These are phyloP conservation scores for Trachemys scripta DNA, from an alignment of 2,113 vertebrate species.

Conservation along the genomic window DNA sequence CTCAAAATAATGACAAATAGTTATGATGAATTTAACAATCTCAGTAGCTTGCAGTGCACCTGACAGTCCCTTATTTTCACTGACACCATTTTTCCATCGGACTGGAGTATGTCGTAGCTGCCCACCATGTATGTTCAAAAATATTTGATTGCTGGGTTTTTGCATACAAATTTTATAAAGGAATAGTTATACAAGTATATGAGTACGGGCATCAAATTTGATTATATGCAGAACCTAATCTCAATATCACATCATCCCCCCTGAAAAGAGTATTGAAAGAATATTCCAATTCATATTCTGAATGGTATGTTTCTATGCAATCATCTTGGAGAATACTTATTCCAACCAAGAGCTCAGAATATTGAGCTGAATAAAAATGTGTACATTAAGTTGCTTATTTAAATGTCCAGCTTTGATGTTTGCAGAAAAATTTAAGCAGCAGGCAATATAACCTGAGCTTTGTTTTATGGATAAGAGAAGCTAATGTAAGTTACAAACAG, in stretches of 20 bases:
- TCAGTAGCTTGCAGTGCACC: background rate
- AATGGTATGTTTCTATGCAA: conserved; percentile 81
- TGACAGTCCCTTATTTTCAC: conserved; percentile 46
- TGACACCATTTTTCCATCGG: conserved; percentile 60
- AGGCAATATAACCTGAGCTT: conserved; percentile 76
- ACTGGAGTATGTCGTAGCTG: conserved; percentile 53
- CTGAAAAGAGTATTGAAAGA: conserved; percentile 71
- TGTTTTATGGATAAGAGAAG: conserved; percentile 79
- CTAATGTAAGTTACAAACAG: conserved; percentile 41
- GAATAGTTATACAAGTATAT: conserved; percentile 69
- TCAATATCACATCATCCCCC: conserved; percentile 76
- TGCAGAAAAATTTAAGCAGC: conserved; percentile 80
- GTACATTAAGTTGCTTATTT: conserved; percentile 85
- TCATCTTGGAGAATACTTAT: conserved; percentile 79
- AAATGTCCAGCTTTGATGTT: conserved; percentile 81
- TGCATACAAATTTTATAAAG: conserved; percentile 77
- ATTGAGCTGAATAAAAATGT: conserved; percentile 84
- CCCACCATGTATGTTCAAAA: conserved; percentile 49
- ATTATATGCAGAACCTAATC: conserved; percentile 84
- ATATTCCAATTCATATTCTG: conserved; percentile 82
- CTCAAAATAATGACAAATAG: conserved; percentile 3
- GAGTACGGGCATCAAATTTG: conserved; percentile 75
- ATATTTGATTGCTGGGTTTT: conserved; percentile 61
- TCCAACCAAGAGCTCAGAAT: conserved; percentile 80
- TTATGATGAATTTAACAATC: conserved; percentile 42